Evolutionary conservation across 1,140 invertebrate species (phyloP), one percentile per base, ranked within the genome.

Genomic region (Drosophila yakuba): DNA sequence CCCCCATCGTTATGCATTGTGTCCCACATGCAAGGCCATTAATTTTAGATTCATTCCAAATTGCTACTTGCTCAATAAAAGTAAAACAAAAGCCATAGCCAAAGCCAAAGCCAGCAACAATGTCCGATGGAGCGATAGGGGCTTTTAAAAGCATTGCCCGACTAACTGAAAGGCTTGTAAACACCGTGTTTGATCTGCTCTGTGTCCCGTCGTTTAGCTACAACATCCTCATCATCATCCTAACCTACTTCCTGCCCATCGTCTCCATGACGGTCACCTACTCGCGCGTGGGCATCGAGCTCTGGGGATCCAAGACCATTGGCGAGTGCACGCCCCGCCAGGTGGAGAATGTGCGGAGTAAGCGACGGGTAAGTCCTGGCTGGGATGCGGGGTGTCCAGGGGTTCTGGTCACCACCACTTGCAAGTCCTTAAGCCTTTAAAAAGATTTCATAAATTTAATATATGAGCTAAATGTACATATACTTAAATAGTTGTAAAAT

Each of bases 261-360:
- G 94, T 95, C 56, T 97, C 97, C 8, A 98, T 99, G 96, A 96
- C 95, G 4, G 97, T 96, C 90, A 98, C 98, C 0, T 99, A 99
- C 91, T 95, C 96, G 0, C 93, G 97, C 52, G 97, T 99, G 20
- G 98, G 97, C 4, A 93, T 97, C 48, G 97, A 98, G 80, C 94
- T 99, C 3, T 99, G 98, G 98, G 97, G 97, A 3, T 98, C 97
- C 48, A 96, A 98, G 92, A 97, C 97, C 58, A 99, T 99, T 56
- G 98, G 98, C 0, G 98, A 99, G 93, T 96, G 96, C 73, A 98
- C 97, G 3, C 96, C 97, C 60, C 93, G 97, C 14, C 97, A 98
- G 89, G 94, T 97, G 80, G 97, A 98, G 80, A 97, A 97, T 88
- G 97, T 98, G 74, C 96, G 96, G 69, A 98, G 97, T 81, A 99